Conservation (phyloP, 2,113 vertebrate species). For the Ivindomyrus marchei region DNA sequence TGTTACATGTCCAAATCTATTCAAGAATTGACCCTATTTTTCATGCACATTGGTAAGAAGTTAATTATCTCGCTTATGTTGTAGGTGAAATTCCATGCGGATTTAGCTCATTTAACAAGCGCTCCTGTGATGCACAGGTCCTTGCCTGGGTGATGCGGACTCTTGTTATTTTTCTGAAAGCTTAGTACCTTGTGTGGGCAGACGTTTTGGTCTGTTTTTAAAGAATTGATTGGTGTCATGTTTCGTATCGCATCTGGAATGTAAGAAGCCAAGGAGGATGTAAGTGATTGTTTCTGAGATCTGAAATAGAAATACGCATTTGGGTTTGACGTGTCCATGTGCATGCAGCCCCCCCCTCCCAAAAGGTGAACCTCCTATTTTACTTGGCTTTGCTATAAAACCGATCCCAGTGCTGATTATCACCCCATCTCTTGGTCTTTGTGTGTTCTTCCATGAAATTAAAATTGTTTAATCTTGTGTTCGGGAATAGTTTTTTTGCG, state of each 20-base stretch:
- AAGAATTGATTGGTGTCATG: conserved; percentile 46
- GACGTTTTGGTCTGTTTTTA: conserved; percentile 28
- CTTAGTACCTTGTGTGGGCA: neutral
- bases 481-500: conserved; percentile 50
- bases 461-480: conserved; percentile 62
- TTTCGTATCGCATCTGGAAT: conserved; percentile 47
- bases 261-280: conserved; percentile 34
- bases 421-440: conserved; percentile 41
- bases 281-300: conserved; percentile 24
- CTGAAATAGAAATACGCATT: conserved; percentile 5
- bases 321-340: neutral
- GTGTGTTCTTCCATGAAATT: conserved; percentile 70
- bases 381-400: conserved; percentile 28
- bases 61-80: neutral
- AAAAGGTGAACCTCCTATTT: neutral
- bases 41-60: neutral
- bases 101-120: neutral
- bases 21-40: neutral
- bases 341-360: neutral
- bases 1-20: neutral
- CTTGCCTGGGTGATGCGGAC: conserved; percentile 2
- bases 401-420: neutral
- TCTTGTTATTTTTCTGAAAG: conserved; percentile 26
- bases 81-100: neutral
- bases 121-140: neutral